Percentiles rank a stretch among this genome's conserved stretches.
Conservation (phyloP, 2,113 vertebrate species). For the Gulo gulo region DNA sequence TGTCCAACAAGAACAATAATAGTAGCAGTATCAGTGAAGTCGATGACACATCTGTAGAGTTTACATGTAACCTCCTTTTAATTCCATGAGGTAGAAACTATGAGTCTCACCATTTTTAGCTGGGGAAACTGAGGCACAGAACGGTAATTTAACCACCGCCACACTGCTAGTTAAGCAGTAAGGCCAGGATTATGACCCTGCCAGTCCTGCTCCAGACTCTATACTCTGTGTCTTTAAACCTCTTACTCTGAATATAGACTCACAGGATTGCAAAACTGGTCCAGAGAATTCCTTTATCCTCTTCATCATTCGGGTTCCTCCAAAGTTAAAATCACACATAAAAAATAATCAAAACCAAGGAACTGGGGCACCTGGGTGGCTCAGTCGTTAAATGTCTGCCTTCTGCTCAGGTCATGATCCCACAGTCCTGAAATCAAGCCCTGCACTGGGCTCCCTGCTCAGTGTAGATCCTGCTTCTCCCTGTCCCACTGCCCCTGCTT, state of each 20-base stretch:
- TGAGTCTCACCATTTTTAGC: background rate
- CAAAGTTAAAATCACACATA: background rate
- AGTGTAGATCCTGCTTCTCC: too few relatives aligned
- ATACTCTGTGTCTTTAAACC: background rate
- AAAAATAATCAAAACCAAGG: background rate
- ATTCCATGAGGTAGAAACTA: background rate
- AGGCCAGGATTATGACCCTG: background rate
- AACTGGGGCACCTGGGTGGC: background rate
- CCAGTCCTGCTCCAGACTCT: too few relatives aligned
- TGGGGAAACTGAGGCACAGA: background rate
- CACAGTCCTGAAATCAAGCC: too few relatives aligned
- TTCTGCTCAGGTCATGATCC: too few relatives aligned
- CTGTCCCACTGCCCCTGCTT: too few relatives aligned
- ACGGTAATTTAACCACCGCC: background rate
- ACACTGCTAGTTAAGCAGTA: rapidly evolving
- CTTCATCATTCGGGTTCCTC: background rate
- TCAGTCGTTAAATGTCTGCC: too few relatives aligned
- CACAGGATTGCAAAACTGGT: background rate
- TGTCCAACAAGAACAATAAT: background rate
- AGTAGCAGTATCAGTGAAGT: background rate
- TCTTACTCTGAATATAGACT: background rate
- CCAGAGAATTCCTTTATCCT: background rate
- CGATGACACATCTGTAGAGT: background rate
- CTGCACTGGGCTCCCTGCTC: too few relatives aligned
- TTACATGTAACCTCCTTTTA: background rate